phyloP scores from a whole-genome alignment of 2,797 vertebrate species.

The Aeoliscus strigatus region DNA sequence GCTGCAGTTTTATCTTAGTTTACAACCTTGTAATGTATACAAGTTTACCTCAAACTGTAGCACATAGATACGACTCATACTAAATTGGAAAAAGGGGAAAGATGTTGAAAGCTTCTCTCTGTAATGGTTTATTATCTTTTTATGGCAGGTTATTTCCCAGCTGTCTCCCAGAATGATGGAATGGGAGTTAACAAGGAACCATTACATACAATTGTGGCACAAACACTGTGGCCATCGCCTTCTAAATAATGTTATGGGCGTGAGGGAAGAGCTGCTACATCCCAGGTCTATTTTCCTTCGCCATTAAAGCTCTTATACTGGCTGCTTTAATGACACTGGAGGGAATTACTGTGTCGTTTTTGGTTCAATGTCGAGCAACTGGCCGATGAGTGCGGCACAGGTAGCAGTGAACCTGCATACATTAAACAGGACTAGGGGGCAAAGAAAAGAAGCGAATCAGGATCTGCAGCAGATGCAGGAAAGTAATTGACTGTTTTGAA shows the following conservation, averaged over 20 bases:
- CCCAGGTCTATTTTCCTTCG: slow-evolving; percentile 3
- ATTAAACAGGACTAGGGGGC: neutral
- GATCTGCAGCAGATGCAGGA: slow-evolving; percentile 26
- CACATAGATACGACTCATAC: neutral
- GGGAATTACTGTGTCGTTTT: slow-evolving; percentile 10
- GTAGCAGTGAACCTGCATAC: slow-evolving; percentile 12
- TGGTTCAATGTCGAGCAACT: slow-evolving; percentile 1
- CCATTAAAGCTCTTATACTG: slow-evolving; percentile 3
- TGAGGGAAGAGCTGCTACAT: neutral
- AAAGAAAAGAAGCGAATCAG: slow-evolving; percentile 2
- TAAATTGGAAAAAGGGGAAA: too few relatives aligned
- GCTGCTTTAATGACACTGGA: slow-evolving; percentile 1
- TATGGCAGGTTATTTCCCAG: slow-evolving; percentile 30
- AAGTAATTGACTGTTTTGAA: slow-evolving; percentile 47
- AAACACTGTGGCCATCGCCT: slow-evolving; percentile 7
- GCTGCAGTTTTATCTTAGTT: slow-evolving; percentile 3
- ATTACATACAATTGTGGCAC: slow-evolving; percentile 6
- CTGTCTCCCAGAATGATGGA: slow-evolving; percentile 15
- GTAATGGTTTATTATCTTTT: slow-evolving; percentile 13
- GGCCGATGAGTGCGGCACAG: slow-evolving; percentile 4
- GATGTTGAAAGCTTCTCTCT: too few relatives aligned
- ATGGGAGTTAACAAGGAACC: slow-evolving; percentile 18
- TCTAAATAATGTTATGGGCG: slow-evolving; percentile 12
- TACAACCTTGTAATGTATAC: neutral
- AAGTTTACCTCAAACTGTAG: slow-evolving; percentile 2